These are phyloP conservation scores for Cephalopterus ornatus DNA, from an alignment of 2,113 vertebrate genomes.

Conservation along the genomic window DNA sequence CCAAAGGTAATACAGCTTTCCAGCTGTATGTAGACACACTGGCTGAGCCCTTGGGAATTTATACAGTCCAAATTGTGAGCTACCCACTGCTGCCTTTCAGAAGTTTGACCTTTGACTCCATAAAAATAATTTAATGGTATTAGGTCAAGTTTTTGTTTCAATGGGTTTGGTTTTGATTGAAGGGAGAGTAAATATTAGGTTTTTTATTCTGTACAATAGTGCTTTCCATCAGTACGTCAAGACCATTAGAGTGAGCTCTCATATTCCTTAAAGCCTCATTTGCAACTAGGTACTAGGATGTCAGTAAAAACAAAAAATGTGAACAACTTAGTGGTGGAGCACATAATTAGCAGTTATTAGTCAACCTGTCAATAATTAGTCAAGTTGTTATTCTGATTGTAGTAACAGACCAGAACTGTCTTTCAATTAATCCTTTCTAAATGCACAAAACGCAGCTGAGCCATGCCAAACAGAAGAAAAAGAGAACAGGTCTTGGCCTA, in stretches of 20 bases:
- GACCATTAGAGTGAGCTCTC: no score
- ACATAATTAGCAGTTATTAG: background rate
- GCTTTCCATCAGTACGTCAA: background rate
- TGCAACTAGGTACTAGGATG: background rate
- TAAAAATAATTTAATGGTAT: slow-evolving; percentile 17
- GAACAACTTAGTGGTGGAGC: background rate
- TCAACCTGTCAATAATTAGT: background rate
- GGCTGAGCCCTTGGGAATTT: slow-evolving; percentile 2
- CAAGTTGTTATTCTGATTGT: background rate
- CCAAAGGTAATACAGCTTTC: slow-evolving; percentile 32
- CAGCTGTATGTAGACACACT: background rate
- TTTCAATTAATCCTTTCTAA: background rate
- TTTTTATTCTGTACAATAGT: background rate
- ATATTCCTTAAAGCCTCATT: background rate
- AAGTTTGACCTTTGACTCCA: slow-evolving; percentile 8
- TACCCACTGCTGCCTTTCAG: background rate
- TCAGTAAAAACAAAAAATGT: background rate
- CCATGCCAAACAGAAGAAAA: background rate
- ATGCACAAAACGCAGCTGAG: background rate
- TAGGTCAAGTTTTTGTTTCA: background rate
- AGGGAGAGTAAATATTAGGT: background rate
- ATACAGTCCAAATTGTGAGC: background rate
- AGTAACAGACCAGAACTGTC: background rate
- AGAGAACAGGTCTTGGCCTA: background rate
- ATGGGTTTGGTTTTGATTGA: background rate